A percentile compares a stretch with the other conserved stretches of the same genome.
phyloP scores from a whole-genome alignment of 2,888 invertebrate species.

The Helleia helle region DNA sequence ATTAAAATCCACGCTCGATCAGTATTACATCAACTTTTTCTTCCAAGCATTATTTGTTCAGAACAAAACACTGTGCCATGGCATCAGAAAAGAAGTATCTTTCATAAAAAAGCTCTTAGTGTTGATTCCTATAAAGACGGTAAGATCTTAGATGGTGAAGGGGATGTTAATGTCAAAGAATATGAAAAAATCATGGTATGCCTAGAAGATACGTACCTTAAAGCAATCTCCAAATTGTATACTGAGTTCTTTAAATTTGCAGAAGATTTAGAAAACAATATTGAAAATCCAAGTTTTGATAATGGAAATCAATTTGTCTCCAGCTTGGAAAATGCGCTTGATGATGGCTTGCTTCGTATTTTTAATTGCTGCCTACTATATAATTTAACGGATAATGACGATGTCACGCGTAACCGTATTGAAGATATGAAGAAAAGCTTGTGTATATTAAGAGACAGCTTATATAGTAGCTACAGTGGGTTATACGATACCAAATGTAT shows the following conservation, averaged over 20 bases:
- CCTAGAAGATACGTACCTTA: slow-evolving; percentile 39
- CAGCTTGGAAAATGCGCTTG: slow-evolving; percentile 10
- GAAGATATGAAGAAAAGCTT: slow-evolving; percentile 40
- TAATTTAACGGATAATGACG: slow-evolving; percentile 10
- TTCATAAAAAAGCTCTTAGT: no score
- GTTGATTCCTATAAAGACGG: not conserved
- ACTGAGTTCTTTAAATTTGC: slow-evolving; percentile 34
- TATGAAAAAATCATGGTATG: slow-evolving; percentile 33
- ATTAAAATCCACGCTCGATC: slow-evolving; percentile 32
- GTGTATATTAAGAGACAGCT: slow-evolving; percentile 34
- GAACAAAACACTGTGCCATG: no score
- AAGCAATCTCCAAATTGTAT: slow-evolving; percentile 34
- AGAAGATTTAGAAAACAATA: slow-evolving; percentile 29
- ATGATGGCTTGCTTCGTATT: slow-evolving; percentile 8
- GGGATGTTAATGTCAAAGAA: slow-evolving; percentile 17
- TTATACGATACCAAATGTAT: slow-evolving; percentile 48
- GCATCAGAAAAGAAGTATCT: no score
- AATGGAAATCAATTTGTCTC: not conserved
- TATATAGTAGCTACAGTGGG: slow-evolving; percentile 42
- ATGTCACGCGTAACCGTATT: slow-evolving; percentile 25
- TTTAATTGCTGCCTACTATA: slow-evolving; percentile 9
- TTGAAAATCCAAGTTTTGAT: slow-evolving; percentile 4
- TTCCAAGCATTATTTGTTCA: slow-evolving; percentile 25
- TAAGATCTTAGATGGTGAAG: slow-evolving; percentile 8
- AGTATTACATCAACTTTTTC: slow-evolving; percentile 38